Percentiles rank a stretch among this genome's conserved stretches.
phyloP scores from a whole-genome alignment of 2,888 invertebrate genomes.

The Pristionchus mayeri region DNA sequence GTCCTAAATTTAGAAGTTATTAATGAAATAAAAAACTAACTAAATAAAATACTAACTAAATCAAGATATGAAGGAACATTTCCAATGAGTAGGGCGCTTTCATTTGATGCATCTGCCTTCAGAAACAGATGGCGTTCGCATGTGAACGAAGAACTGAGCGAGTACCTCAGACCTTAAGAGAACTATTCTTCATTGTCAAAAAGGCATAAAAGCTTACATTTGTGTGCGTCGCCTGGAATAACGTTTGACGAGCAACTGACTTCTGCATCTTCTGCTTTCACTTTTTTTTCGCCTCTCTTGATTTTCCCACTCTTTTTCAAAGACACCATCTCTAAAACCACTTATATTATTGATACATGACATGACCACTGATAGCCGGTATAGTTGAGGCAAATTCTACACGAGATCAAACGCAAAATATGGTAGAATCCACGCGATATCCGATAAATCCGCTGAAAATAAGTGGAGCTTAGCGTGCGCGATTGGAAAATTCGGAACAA shows the following conservation, averaged over 20 bases:
- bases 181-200: background rate
- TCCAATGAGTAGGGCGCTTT: conserved; percentile 16
- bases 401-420: no score
- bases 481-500: no score
- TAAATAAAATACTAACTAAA: background rate
- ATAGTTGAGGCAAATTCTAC: no score
- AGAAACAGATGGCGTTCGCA: conserved; percentile 42
- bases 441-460: no score
- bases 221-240: background rate
- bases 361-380: no score
- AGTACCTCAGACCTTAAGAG: conserved; percentile 25
- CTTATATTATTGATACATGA: background rate
- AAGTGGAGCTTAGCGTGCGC: no score
- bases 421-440: no score
- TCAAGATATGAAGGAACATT: conserved; percentile 45
- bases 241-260: background rate
- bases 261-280: background rate
- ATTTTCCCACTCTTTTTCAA: conserved; percentile 30
- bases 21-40: background rate
- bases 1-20: background rate
- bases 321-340: conserved; percentile 3
- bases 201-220: background rate
- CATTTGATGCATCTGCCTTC: conserved; percentile 44
- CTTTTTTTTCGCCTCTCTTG: background rate
- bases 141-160: conserved; percentile 2